A percentile compares a stretch with the other conserved stretches of the same genome.
Conservation (phyloP, 92 coral and sea anemone species). For the Porites lobata region DNA sequence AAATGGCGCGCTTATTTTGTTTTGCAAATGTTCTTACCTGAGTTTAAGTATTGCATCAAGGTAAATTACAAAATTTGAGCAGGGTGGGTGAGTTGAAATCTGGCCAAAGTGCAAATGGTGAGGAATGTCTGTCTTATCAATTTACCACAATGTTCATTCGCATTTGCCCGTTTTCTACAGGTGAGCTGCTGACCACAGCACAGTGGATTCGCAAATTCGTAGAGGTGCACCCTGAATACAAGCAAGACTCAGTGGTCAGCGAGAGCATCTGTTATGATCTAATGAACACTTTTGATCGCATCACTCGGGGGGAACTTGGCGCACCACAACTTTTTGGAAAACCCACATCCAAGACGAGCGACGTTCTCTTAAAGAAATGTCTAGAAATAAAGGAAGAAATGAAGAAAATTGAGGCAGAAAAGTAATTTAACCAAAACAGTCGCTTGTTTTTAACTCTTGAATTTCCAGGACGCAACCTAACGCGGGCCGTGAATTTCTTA, state of each 20-base stretch:
- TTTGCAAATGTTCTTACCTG: too few relatives aligned
- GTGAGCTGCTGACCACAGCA: slow-evolving; percentile 97
- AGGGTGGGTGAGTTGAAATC: too few relatives aligned
- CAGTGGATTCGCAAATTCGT: slow-evolving; percentile 97
- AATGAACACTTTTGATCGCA: slow-evolving; percentile 80
- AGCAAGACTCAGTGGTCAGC: slow-evolving; percentile 89
- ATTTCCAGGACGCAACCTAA: too few relatives aligned
- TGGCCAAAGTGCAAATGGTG: too few relatives aligned
- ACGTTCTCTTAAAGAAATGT: slow-evolving; percentile 76
- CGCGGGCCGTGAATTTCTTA: too few relatives aligned
- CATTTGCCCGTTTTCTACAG: slow-evolving; percentile 27
- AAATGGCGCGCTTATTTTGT: too few relatives aligned
- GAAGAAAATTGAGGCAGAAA: slow-evolving; percentile 59
- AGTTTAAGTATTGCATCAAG: too few relatives aligned
- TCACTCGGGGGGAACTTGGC: slow-evolving; percentile 78
- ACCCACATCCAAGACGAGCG: slow-evolving; percentile 86
- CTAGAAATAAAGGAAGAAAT: slow-evolving; percentile 78
- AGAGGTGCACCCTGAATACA: slow-evolving; percentile 85
- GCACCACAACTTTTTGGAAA: slow-evolving; percentile 90
- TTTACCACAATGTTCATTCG: background rate
- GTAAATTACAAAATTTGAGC: too few relatives aligned
- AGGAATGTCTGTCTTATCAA: too few relatives aligned
- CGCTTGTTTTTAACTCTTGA: too few relatives aligned
- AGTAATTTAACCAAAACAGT: background rate
- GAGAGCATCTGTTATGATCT: slow-evolving; percentile 93